Base-by-base conservation (phyloP, 2,888 invertebrate genomes). In the Rotaria magnacalcarata region DNA sequence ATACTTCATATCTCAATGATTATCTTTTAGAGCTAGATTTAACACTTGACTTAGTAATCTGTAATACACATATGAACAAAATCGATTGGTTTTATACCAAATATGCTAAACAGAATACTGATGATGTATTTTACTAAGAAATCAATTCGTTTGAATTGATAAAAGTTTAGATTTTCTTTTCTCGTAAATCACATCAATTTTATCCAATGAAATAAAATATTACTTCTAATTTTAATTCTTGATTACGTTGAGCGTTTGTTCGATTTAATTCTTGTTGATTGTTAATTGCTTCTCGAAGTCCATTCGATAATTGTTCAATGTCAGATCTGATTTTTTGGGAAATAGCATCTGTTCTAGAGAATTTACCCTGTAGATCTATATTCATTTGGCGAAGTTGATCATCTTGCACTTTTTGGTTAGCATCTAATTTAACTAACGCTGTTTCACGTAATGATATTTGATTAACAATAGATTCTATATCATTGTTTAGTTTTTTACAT, bases 401-500 rank as follows among this genome's bases (percentile, higher is more conserved):
- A 47, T 80, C 80, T 43, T 80, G 80, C 16, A 34, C 8, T 80
- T 43, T 47, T 47, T 80, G 80, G 47, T 47, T 47, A 6, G 80
- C n/a, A 80, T 80, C 80, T 80, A 47, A 24, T 47, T 80, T 47
- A 47, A 8, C 19, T 24, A 80, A 80, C n/a, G 47, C n/a, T 14
- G 80, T 47, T 21, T 80, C 47, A n/a, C 80, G 80, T 16, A 80
- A 21, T 24, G 80, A 21, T 34, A 47, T 80, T 80, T 80, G 80
- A 80, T 21, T 47, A 24, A 19, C 47, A 2, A 80, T 3, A 47
- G 80, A 80, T 47, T 87, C 87, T 24, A 87, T 50, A 43, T 87
- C 87, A 21, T 19, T 52, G 24, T 87, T 87, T 43, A 87, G 56
- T 56, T 85, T 87, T 56, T 87, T 87, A 52, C 87, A 87, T 47